phyloP scores from a whole-genome alignment of 2,113 vertebrate species.

The Dinomys branickii region DNA sequence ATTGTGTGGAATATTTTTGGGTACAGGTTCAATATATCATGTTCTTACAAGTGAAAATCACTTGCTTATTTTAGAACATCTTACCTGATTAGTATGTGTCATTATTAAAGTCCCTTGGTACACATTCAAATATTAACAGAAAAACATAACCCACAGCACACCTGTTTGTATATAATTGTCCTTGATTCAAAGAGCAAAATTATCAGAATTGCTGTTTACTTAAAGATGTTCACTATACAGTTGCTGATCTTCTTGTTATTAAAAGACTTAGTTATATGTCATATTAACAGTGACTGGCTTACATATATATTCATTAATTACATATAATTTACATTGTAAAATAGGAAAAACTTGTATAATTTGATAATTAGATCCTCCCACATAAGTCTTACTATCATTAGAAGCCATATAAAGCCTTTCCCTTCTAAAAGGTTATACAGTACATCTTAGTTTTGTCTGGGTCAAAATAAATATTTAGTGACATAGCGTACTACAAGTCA shows the following conservation, averaged over 20 bases:
- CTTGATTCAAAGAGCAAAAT: constrained; percentile 72
- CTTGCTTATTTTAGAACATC: constrained; percentile 70
- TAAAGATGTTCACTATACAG: constrained; percentile 59
- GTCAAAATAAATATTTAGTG: constrained; percentile 41
- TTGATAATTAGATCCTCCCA: neutral
- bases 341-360: neutral
- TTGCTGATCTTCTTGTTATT: constrained; percentile 58
- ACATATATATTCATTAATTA: constrained; percentile 38
- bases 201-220: constrained; percentile 63
- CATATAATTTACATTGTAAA: constrained; percentile 19
- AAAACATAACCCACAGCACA: constrained; percentile 62
- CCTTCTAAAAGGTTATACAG: neutral
- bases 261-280: constrained; percentile 19
- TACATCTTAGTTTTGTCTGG: neutral
- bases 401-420: neutral
- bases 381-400: neutral
- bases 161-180: constrained; percentile 74
- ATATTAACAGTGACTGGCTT: neutral
- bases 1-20: constrained; percentile 39
- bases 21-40: neutral
- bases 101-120: constrained; percentile 60
- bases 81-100: constrained; percentile 62
- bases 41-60: constrained; percentile 62
- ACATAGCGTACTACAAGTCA: neutral
- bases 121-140: constrained; percentile 62